phyloP scores from a whole-genome alignment of 2,888 invertebrate species.

The Drosophila stalkeri region DNA sequence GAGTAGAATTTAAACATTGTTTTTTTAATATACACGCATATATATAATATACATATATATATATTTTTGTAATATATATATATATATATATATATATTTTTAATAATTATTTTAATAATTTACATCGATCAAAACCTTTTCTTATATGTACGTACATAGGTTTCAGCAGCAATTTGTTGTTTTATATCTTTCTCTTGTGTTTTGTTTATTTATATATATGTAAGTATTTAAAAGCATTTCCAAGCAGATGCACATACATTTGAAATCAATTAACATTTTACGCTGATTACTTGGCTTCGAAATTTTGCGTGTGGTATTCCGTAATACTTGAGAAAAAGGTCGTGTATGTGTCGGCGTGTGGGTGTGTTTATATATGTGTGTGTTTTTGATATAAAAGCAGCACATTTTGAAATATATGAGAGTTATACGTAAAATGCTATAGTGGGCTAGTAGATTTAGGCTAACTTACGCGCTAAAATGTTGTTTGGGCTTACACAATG shows the following conservation, averaged over 20 bases:
- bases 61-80: constrained; percentile 57
- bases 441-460: constrained; percentile 70
- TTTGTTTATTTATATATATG: constrained; percentile 29
- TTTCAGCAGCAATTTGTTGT: constrained; percentile 49
- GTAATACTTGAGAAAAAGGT: constrained; percentile 70
- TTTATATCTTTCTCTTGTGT: constrained; percentile 36
- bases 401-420: constrained; percentile 56
- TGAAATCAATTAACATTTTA: constrained; percentile 47
- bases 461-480: constrained; percentile 67
- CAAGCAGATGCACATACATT: constrained; percentile 63
- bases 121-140: constrained; percentile 72
- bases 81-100: constrained; percentile 68
- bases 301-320: constrained; percentile 47
- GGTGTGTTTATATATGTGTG: constrained; percentile 12
- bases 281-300: constrained; percentile 42
- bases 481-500: constrained; percentile 60
- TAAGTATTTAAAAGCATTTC: constrained; percentile 74
- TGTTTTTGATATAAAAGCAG: constrained; percentile 67
- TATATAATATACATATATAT: constrained; percentile 53
- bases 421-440: constrained; percentile 57
- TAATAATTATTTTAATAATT: constrained; percentile 78
- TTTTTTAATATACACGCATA: constrained; percentile 69
- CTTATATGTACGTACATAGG: constrained; percentile 46
- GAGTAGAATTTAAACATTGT: constrained; percentile 76
- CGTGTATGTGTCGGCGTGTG: constrained; percentile 29